phyloP scores from a whole-genome alignment of 1,140 invertebrate genomes.

The Meloidogyne hapla region DNA sequence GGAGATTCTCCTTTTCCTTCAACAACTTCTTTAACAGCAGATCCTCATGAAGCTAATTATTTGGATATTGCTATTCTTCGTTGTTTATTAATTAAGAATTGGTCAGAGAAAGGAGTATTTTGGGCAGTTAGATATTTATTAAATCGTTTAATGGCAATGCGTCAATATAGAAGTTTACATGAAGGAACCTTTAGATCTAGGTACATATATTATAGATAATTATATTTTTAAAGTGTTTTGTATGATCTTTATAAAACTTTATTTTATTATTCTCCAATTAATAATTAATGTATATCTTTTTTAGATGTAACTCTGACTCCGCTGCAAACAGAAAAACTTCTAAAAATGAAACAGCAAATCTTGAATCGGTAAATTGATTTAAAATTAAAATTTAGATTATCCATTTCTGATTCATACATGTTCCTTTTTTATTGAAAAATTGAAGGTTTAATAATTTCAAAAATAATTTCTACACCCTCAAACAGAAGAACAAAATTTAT shows the following conservation, averaged over 20 bases:
- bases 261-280: no score
- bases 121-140: constrained; percentile 85
- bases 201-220: constrained; percentile 46
- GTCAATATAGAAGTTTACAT: constrained; percentile 40
- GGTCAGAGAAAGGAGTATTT: constrained; percentile 94
- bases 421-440: no score
- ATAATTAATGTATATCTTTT: no score
- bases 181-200: constrained; percentile 48
- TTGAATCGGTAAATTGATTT: constrained; percentile 24
- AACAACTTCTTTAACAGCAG: constrained; percentile 51
- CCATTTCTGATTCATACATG: no score
- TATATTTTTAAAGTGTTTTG: no score
- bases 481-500: no score
- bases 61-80: constrained; percentile 90
- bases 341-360: constrained; percentile 24
- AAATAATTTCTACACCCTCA: no score
- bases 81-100: constrained; percentile 92
- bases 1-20: constrained; percentile 4
- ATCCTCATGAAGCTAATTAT: constrained; percentile 84
- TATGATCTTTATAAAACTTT: no score
- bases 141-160: constrained; percentile 66
- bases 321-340: constrained; percentile 21
- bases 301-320: constrained; percentile 10
- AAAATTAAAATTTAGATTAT: no score
- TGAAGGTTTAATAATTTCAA: no score